Conservation (phyloP, 2,113 vertebrate genomes). For the Myrmecophaga tridactyla region DNA sequence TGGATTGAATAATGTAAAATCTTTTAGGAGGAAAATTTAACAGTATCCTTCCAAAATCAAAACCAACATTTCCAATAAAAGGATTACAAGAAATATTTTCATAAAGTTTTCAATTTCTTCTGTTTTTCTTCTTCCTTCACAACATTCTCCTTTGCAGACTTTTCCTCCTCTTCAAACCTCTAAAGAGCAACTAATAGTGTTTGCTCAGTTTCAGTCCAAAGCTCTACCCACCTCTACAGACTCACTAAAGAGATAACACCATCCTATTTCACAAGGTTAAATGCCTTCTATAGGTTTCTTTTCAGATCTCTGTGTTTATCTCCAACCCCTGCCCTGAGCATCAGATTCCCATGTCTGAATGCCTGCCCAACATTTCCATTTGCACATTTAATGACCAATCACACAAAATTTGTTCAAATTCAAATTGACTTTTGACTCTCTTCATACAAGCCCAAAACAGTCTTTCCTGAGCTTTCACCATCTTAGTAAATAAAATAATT, state of each 20-base stretch:
- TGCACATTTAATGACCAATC: not conserved
- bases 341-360: not conserved
- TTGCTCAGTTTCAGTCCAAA: fast-evolving
- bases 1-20: not conserved
- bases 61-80: not conserved
- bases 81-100: not conserved
- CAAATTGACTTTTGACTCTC: not conserved
- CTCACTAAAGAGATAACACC: not conserved
- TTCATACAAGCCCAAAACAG: not conserved
- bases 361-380: not conserved
- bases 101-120: not conserved
- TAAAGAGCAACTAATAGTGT: not conserved
- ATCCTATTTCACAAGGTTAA: not conserved
- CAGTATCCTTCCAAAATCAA: not conserved
- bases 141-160: not conserved
- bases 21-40: not conserved
- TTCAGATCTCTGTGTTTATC: not conserved
- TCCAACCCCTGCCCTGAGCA: not conserved
- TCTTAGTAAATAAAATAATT: not conserved
- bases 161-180: not conserved
- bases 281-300: not conserved
- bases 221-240: not conserved
- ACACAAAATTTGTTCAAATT: not conserved
- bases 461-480: not conserved
- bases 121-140: not conserved